A percentile compares a stretch with the other conserved stretches of the same genome.
Conservation (phyloP, 2,113 vertebrate genomes). For the Chrysemys picta region DNA sequence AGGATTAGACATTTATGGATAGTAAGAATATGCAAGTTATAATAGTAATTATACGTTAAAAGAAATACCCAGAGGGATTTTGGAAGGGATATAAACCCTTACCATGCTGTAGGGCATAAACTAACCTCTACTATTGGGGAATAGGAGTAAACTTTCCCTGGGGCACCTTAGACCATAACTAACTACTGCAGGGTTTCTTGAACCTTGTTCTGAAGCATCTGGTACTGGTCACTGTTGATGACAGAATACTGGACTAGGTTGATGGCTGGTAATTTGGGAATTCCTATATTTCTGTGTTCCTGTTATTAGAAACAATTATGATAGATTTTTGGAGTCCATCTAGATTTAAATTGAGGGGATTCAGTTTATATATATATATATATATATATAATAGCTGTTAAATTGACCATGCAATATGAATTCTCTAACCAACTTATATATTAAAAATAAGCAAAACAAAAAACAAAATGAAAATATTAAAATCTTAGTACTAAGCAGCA, state of each 20-base stretch:
- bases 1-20: no score
- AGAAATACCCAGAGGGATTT: slow-evolving; percentile 32
- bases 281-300: background rate
- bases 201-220: slow-evolving; percentile 30
- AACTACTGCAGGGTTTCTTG: slow-evolving; percentile 20
- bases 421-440: background rate
- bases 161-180: slow-evolving; percentile 51
- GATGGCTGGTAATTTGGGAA: background rate
- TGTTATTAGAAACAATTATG: background rate
- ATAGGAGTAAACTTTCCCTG: slow-evolving; percentile 51
- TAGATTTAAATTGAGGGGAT: background rate
- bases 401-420: background rate
- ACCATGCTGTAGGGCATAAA: background rate
- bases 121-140: slow-evolving; percentile 38
- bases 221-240: slow-evolving; percentile 2
- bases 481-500: background rate
- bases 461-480: background rate
- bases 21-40: background rate
- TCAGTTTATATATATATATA: background rate
- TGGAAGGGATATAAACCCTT: background rate
- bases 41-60: background rate
- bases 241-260: background rate
- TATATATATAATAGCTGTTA: background rate
- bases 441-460: background rate
- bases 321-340: background rate